These are phyloP conservation scores for Acleris holmiana DNA, from an alignment of 2,888 invertebrate species.

Conservation along the genomic window DNA sequence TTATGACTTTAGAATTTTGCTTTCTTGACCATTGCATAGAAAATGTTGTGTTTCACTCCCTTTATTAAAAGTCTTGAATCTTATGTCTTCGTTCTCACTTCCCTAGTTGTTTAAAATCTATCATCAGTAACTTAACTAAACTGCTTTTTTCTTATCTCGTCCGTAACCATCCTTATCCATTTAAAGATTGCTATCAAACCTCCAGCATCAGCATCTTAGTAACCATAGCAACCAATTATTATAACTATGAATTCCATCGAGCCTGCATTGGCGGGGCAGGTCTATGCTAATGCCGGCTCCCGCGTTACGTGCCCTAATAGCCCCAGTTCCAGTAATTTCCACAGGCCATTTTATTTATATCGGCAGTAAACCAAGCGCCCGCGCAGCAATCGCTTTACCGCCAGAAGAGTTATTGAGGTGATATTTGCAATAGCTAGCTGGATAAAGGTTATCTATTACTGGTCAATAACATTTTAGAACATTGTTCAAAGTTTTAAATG, in stretches of 20 bases:
- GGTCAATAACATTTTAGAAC: no score
- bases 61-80: no score
- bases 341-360: slow-evolving; percentile 59
- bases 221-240: slow-evolving; percentile 1
- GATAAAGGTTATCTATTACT: neutral
- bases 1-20: no score
- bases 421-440: slow-evolving; percentile 18
- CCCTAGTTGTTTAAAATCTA: no score
- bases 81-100: no score
- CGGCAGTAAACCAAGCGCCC: slow-evolving; percentile 47
- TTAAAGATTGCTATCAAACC: neutral
- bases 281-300: slow-evolving; percentile 69
- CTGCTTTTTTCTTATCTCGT: neutral
- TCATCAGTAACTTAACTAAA: neutral
- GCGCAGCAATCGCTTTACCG: slow-evolving; percentile 27
- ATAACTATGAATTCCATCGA: slow-evolving; percentile 12
- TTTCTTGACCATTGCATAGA: no score
- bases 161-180: neutral
- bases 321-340: slow-evolving; percentile 70
- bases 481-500: no score
- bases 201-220: neutral
- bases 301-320: slow-evolving; percentile 73
- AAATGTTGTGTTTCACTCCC: no score
- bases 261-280: slow-evolving; percentile 45
- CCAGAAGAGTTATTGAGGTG: slow-evolving; percentile 4